Evolutionary conservation across 2,888 invertebrate genomes (phyloP), one percentile per base, ranked within the genome.

Genomic region (Hemithea aestivaria): DNA sequence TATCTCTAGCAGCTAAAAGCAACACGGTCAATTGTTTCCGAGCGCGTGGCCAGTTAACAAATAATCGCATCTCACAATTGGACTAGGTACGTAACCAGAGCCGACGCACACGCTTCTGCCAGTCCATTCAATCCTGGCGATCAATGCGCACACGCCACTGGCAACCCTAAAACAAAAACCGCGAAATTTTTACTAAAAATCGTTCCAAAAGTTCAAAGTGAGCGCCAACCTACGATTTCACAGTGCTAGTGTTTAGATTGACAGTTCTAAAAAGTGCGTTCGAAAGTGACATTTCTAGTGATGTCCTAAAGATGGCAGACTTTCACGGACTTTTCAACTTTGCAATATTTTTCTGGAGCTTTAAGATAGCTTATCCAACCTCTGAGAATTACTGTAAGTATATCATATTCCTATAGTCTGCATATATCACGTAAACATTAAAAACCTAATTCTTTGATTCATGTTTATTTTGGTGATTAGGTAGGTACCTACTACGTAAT

Each of bases 21-120:
- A 73, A 71, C 68, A 71, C 70, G 65, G 67, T 71, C 80, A 82
- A 83, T 84, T 85, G 83, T 82, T 84, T 84, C 82, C 73, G 77
- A 81, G 69, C 83, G 83, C 82, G 81, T 83, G 85, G 79, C 76
- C 72, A 73, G 83, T 84, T 81, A 83, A 75, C 76, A 76, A 83
- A 83, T 84, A 82, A 82, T 81, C 74, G 75, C 77, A 57, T 66
- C 71, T 70, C 63, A 83, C 85, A 87, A 85, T 87, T 85, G 84
- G 75, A 66, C 65, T 78, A 81, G 75, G 78, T 82, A 81, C 69
- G 59, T 29, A 40, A 43, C 60, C 66, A 60, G 60, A 65, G 66
- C 69, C 70, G 66, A 62, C 51, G 60, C 63, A 63, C 71, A 66
- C 67, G 67, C 66, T 67, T 57, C 57, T 58, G 40, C 48, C 83